Evolutionary conservation across 2,888 invertebrate genomes (phyloP).

Genomic region (Rhamphomyia laevipes): DNA sequence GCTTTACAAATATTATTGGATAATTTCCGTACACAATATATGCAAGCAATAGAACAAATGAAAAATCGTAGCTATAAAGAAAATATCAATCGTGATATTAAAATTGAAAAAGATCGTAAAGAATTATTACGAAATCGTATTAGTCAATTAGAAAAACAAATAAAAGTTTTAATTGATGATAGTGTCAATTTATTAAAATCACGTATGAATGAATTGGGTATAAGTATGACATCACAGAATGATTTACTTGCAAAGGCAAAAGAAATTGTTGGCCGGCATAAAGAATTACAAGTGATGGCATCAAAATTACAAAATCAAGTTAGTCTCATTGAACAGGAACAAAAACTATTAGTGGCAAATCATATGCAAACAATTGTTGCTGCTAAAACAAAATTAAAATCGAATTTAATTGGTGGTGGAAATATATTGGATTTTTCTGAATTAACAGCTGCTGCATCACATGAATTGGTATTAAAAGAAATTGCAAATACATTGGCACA

Average conservation of each 20-base stretch:
- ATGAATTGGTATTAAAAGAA: slow-evolving; percentile 74
- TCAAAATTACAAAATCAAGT: slow-evolving; percentile 79
- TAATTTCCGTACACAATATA: slow-evolving; percentile 72
- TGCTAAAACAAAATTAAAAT: slow-evolving; percentile 25
- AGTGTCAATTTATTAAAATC: slow-evolving; percentile 80
- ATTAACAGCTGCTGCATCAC: slow-evolving; percentile 55
- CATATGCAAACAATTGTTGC: slow-evolving; percentile 53
- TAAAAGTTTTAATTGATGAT: slow-evolving; percentile 81
- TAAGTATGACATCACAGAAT: slow-evolving; percentile 74
- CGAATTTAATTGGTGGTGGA: slow-evolving; percentile 23
- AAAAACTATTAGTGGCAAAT: slow-evolving; percentile 56
- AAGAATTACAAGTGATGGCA: slow-evolving; percentile 81
- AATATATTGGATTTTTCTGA: slow-evolving; percentile 37
- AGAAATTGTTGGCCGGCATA: slow-evolving; percentile 85
- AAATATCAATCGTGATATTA: slow-evolving; percentile 62
- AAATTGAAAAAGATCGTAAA: slow-evolving; percentile 74
- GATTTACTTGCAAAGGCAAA: slow-evolving; percentile 78
- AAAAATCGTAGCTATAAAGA: slow-evolving; percentile 62
- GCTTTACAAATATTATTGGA: slow-evolving; percentile 78
- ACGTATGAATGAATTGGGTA: slow-evolving; percentile 83
- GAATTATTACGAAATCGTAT: slow-evolving; percentile 69
- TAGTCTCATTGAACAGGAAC: slow-evolving; percentile 54
- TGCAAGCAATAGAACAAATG: slow-evolving; percentile 75
- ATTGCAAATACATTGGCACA: slow-evolving; percentile 74
- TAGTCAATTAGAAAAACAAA: slow-evolving; percentile 87